Evolutionary conservation across 1,140 invertebrate species (phyloP), one percentile per base, ranked within the genome.

Genomic region (Battus philenor): DNA sequence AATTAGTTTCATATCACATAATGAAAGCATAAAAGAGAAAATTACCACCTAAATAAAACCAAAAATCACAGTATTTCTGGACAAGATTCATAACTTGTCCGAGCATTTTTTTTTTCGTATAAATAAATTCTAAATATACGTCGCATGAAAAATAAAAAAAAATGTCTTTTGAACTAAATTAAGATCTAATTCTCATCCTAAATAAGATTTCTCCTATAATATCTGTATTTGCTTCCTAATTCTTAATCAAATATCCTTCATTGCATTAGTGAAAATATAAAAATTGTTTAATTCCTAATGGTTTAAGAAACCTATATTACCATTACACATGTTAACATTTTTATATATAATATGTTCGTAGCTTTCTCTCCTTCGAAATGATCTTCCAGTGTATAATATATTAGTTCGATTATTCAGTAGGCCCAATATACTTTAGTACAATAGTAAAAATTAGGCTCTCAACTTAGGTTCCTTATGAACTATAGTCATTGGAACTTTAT

Each of bases 211-310:
- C 55, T 57, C 66, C 67, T 75, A 73, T 59, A 53, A 45, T 50
- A 68, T 69, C 61, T 57, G 34, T 66, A 31, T 47, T 58, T 43
- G 68, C 68, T 70, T 68, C 60, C 69, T 82, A 80, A 68, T 49
- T 61, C 70, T 73, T 78, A 78, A 49, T 70, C 69, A 68, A 76
- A 75, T 71, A 71, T 68, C 59, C 75, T 68, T 68, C 64, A 75
- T 77, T 79, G 75, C 75, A 67, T 64, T 75, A 79, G 72, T 78
- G 69, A 78, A 84, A 84, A 78, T 74, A 78, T 76, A 84, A 79
- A 79, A 81, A 78, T 67, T 59, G 54, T 56, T 80, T 76, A 76
- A 78, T 69, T 69, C 64, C 76, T 81, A 81, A 62, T 64, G 79
- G 71, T 81, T 84, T 81, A 79, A 74, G 75, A 84, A 81, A 81